Base-by-base conservation (phyloP, 2,888 invertebrate genomes). In the Lordiphosa andalusiaca region DNA sequence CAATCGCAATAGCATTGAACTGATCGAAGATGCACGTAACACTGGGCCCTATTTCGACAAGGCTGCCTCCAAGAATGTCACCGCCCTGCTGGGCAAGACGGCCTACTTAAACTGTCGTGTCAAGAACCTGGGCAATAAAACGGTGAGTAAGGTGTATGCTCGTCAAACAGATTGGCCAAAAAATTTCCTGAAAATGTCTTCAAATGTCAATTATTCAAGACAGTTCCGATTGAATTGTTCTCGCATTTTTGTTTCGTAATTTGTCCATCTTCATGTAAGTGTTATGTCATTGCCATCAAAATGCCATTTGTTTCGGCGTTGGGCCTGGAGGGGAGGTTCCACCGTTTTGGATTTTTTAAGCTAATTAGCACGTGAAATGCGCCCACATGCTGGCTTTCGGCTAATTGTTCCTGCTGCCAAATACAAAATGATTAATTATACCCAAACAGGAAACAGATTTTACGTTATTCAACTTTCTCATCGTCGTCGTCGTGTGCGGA, bases 41-140 rank as follows among this genome's bases (percentile, higher is more conserved):
- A 91, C 91, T 60, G 94, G 93, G n/a, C 95, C 95, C 12, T 93
- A 93, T 88, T 95, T 95, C 88, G 95, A 95, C 88, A 91, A 93
- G 82, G 91, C 92, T 54, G 93, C 93, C 35, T 94, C 94, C 44
- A 94, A 93, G 89, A 94, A 94, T 89, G 91, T 93, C 67, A 96
- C 96, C 25, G 96, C 96, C 0, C 91, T 96, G 46, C 91, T 96
- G 56, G 96, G 96, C 71, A 96, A 96, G 90, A 96, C 96, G 36
- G 96, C 96, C 47, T 96, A 96, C 87, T 91, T 97, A 74, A 96
- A 94, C 88, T 97, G 97, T 90, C 92, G 95, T 65, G 96, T 96
- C 69, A 96, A 96, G 91, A 96, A 96, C 91, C 91, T 96, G 88
- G 95, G 95, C 72, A 96, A 97, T 91, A 95, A 95, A 91, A 96